Percentiles rank a stretch among this genome's conserved stretches.
Evolutionary conservation across 2,888 invertebrate species (phyloP).

Genomic region (Plemyria rubiginata): DNA sequence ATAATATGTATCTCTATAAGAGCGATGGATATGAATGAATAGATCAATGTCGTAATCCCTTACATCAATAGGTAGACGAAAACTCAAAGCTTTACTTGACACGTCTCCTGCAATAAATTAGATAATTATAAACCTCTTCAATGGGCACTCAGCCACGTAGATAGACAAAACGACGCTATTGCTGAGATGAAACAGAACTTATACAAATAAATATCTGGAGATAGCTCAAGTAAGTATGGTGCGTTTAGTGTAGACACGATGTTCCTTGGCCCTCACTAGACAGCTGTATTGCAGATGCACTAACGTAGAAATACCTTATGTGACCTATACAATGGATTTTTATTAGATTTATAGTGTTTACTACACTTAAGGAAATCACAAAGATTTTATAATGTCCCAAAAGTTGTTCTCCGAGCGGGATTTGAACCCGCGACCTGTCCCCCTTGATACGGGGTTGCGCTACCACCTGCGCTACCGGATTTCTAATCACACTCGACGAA

Average conservation of each 20-base stretch:
- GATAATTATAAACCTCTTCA: conserved; percentile 60
- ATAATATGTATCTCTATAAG: too few species aligned
- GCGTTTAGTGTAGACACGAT: background rate
- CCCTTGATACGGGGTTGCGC: too few species aligned
- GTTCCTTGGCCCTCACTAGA: background rate
- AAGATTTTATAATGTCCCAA: too few species aligned
- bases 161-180: conserved; percentile 66
- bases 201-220: background rate
- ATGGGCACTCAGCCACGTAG: conserved; percentile 44
- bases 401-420: too few species aligned
- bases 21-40: conserved; percentile 1
- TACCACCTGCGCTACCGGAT: too few species aligned
- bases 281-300: too few species aligned
- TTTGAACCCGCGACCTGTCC: too few species aligned
- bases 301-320: too few species aligned
- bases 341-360: too few species aligned
- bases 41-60: conserved; percentile 37
- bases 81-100: conserved; percentile 45
- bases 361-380: too few species aligned
- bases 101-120: conserved; percentile 64
- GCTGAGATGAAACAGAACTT: conserved; percentile 2
- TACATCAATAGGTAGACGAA: conserved; percentile 33
- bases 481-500: too few species aligned
- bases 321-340: too few species aligned
- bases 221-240: background rate